Evolutionary conservation across 2,797 vertebrate genomes (phyloP).

Genomic region (Remorina albescens): DNA sequence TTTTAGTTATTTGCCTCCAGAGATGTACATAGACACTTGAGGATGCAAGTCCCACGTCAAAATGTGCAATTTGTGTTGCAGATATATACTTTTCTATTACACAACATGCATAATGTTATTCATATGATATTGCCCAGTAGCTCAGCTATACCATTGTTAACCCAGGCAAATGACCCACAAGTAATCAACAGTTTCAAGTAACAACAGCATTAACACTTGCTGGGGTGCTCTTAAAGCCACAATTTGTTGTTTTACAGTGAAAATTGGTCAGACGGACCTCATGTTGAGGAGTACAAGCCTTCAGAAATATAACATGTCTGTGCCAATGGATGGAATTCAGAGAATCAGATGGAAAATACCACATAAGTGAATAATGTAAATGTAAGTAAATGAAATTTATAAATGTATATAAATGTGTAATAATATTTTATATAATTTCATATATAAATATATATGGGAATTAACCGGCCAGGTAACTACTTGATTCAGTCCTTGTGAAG

Average conservation of each 20-base stretch:
- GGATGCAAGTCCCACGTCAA: neutral
- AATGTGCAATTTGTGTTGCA: neutral
- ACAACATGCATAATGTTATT: no score
- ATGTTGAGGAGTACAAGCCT: neutral
- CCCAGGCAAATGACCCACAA: neutral
- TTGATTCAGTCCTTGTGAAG: slow-evolving; percentile 8
- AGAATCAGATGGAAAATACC: neutral
- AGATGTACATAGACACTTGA: neutral
- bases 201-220: neutral
- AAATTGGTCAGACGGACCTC: neutral
- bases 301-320: slow-evolving; percentile 1
- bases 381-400: no score
- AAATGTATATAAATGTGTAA: no score
- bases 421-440: no score
- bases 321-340: neutral
- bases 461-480: slow-evolving; percentile 3
- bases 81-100: neutral
- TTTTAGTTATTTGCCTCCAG: neutral
- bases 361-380: neutral
- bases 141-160: no score
- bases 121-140: no score
- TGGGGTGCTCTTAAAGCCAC: neutral
- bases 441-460: no score
- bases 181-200: neutral
- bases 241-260: neutral